Base-by-base conservation (phyloP, 2,113 vertebrate genomes). In the Rhodinocichla rosea region DNA sequence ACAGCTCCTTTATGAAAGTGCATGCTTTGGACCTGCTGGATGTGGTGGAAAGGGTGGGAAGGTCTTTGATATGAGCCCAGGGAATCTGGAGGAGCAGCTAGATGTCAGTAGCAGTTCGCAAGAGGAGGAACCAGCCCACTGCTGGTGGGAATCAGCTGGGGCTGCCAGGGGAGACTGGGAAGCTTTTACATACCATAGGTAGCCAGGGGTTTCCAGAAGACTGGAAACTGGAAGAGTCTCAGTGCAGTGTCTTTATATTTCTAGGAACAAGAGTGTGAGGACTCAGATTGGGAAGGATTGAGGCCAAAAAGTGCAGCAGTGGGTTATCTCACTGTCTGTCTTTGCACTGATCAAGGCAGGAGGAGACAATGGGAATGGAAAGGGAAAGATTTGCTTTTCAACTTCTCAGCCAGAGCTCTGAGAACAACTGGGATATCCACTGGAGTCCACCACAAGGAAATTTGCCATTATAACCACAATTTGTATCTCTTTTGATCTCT, bases 21-120 rank as follows among this genome's bases (percentile, higher is more conserved):
- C 60, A 37, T 1, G 2, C 62, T 44, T 24, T 17, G 47, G 35
- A 24, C 40, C 55, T 49, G 83, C 69, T 28, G 32, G 55, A 37
- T 1, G 3, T 28, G 28, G 40, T 75, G 69, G 35, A 33, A 19
- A 81, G 81, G 87, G 40, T 92, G 91, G 68, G 56, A 75, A 62
- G 71, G 47, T 20, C 76, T 92, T 53, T 73, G 79, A 10, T 20
- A 21, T 1, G 74, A 39, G 7, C 12, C 11, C 40, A 17, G 90
- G 82, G 75, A 83, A 7, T 13, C 28, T 7, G 19, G 18, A 30
- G 76, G 84, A 91, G 89, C 90, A 95, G 96, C 83, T 86, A 52
- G 92, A 86, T 89, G 94, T 93, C 95, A 96, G 92, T 2, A 96
- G 94, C 88, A 83, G 83, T 83, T 92, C 1, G 0, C 47, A 45